A percentile compares a stretch with the other conserved stretches of the same genome.
Conservation (phyloP, 2,113 vertebrate species). For the Nannospalax galili region DNA sequence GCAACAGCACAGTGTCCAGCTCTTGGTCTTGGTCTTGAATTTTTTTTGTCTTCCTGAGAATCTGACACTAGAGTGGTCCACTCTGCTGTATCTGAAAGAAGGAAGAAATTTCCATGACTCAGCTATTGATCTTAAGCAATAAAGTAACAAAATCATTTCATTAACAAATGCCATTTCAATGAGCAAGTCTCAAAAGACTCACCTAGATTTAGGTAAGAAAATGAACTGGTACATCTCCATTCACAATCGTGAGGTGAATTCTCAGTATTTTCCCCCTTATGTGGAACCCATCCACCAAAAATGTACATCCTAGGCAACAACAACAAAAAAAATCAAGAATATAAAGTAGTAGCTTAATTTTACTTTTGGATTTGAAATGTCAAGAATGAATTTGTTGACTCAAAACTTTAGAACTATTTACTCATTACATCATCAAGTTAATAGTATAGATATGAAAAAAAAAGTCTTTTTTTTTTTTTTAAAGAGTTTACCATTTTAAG, state of each 20-base stretch:
- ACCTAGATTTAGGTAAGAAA: constrained; percentile 95
- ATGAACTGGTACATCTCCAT: constrained; percentile 95
- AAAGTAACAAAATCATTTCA: constrained; percentile 48
- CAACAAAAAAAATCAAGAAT: neutral
- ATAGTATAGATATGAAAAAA: neutral
- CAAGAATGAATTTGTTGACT: constrained; percentile 25
- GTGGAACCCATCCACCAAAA: constrained; percentile 98
- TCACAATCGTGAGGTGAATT: constrained; percentile 87
- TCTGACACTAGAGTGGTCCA: constrained; percentile 91
- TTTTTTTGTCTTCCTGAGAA: constrained; percentile 89
- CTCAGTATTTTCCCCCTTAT: constrained; percentile 86
- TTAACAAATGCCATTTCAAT: constrained; percentile 62
- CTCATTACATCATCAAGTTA: constrained; percentile 18
- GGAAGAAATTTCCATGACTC: constrained; percentile 53
- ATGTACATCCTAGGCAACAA: constrained; percentile 93
- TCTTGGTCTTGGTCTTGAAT: constrained; percentile 90
- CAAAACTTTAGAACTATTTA: constrained; percentile 10
- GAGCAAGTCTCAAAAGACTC: constrained; percentile 80
- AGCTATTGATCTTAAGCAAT: constrained; percentile 60
- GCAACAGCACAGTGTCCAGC: constrained; percentile 94
- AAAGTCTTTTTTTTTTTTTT: neutral
- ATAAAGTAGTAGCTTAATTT: constrained; percentile 36
- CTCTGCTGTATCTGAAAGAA: constrained; percentile 90
- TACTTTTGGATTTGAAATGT: constrained; percentile 44
- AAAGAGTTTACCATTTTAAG: neutral